Conservation (phyloP, 2,888 invertebrate species). For the Meta bourneti region DNA sequence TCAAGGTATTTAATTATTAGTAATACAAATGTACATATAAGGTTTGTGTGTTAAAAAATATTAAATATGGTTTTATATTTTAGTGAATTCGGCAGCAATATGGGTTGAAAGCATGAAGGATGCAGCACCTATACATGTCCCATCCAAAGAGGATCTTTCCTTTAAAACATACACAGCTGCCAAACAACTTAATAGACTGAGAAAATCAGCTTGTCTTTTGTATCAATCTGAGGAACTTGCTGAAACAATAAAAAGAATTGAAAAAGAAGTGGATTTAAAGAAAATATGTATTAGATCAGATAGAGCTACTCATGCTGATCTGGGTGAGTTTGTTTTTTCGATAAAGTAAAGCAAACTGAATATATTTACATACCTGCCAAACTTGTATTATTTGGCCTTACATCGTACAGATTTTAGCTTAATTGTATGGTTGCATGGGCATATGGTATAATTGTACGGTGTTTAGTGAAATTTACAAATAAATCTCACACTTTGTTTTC, state of each 20-base stretch:
- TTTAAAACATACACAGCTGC: constrained; percentile 80
- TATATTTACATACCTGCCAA: too few relatives aligned
- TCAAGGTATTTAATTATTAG: constrained; percentile 48
- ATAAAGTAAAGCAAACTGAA: constrained; percentile 84
- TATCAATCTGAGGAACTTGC: constrained; percentile 85
- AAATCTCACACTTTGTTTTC: too few relatives aligned
- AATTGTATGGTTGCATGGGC: too few relatives aligned
- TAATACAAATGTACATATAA: neutral
- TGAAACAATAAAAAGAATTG: constrained; percentile 86
- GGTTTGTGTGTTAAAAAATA: neutral
- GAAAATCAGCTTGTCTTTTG: constrained; percentile 83
- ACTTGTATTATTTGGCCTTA: too few relatives aligned
- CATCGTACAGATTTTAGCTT: too few relatives aligned
- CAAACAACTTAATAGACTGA: constrained; percentile 80
- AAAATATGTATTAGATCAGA: constrained; percentile 88
- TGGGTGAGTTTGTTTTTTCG: constrained; percentile 83
- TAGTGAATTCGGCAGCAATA: constrained; percentile 78
- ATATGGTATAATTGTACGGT: too few relatives aligned
- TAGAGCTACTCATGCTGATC: constrained; percentile 89
- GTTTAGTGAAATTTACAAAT: too few relatives aligned
- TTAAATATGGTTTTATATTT: constrained; percentile 11
- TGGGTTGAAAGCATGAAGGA: constrained; percentile 77
- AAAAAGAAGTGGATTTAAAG: constrained; percentile 87
- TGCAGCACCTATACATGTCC: constrained; percentile 71
- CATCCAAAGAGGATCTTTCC: constrained; percentile 81